Base-by-base conservation (phyloP, 2,888 invertebrate genomes). In the Drosophila macrospina region DNA sequence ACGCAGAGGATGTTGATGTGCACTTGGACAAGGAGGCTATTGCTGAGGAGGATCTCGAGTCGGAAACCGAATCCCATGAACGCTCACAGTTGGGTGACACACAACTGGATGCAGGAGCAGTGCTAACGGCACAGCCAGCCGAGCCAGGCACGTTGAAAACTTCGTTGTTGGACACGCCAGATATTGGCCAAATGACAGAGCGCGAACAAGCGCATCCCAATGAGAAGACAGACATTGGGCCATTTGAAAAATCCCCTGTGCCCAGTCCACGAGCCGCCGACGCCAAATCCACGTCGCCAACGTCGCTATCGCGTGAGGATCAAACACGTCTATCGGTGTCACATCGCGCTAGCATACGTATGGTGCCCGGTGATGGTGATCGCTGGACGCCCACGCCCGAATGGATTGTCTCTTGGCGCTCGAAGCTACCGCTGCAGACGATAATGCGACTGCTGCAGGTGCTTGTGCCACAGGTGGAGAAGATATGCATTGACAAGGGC, bases 401-500 rank as follows among this genome's bases (percentile, higher is more conserved):
- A 90, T 99, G 99, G 99, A 98, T 98, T 67, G 91, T 91, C 7
- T 95, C 97, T 2, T 99, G 99, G 99, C 98, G 99, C 91, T 95
- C 96, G 72, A 99, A 99, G 93, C 93, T 99, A 77, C 99, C 99
- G 5, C 93, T 99, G 81, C 99, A 99, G 94, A 99, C 99, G 57
- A 99, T 99, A 86, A 99, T 99, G 99, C 93, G 99, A 80, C 94
- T 99, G 90, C 93, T 99, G 79, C 99, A 99, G 93, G 99, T 99
- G 30, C 94, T 99, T 5, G 99, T 99, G 76, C 99, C 99, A 56
- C 99, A 99, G 93, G 99, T 99, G 20, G 99, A 99, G 93, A 99
- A 99, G 93, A 99, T 99, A 86, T 99, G 99, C 93, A 99, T 99
- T 89, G 99, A 99, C 93, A 98, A 98, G 92, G 99, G 99, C 0